Conservation (phyloP, 2,888 invertebrate genomes). For the Netelia melanura region DNA sequence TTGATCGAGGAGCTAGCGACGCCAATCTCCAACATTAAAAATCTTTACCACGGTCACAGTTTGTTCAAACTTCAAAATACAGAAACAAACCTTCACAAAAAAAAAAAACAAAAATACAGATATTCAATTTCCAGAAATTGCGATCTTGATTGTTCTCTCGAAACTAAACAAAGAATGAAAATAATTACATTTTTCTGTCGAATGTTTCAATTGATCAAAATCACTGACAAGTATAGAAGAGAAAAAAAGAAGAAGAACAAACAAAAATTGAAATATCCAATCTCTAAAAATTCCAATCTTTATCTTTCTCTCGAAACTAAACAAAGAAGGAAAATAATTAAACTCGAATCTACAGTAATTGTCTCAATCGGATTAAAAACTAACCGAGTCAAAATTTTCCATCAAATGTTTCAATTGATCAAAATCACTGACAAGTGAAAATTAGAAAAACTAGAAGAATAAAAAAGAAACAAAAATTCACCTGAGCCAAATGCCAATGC, state of each 20-base stretch:
- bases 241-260: constrained; percentile 24
- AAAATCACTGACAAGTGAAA: constrained; percentile 1
- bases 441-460: constrained; percentile 1
- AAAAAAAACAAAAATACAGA: constrained; percentile 6
- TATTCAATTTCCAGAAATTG: not conserved
- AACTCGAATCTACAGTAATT: not conserved
- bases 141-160: no score
- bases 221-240: not conserved
- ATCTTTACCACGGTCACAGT: not conserved
- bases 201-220: constrained; percentile 1
- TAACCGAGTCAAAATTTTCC: not conserved
- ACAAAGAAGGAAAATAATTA: not conserved
- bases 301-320: not conserved
- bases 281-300: no score
- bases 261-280: constrained; percentile 57
- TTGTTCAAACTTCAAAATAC: no score
- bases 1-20: not conserved
- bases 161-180: not conserved
- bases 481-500: constrained; percentile 74
- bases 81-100: not conserved
- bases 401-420: not conserved
- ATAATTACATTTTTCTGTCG: not conserved
- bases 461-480: constrained; percentile 64
- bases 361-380: not conserved
- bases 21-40: not conserved